phyloP scores from a whole-genome alignment of 1,140 invertebrate species.

The Onthophagus taurus region DNA sequence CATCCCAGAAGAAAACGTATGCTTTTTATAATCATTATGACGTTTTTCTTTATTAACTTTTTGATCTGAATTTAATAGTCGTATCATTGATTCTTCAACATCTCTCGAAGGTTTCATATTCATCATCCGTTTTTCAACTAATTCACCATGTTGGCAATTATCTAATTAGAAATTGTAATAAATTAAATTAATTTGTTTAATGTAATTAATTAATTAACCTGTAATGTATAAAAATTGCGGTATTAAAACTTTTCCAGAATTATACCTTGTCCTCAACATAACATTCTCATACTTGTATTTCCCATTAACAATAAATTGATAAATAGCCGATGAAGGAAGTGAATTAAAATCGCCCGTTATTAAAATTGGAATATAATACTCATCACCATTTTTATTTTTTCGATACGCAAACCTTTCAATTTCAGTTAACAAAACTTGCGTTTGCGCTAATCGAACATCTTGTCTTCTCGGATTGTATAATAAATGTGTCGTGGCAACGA shows the following conservation, averaged over 20 bases:
- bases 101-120: conserved; percentile 17
- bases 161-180: conserved; percentile 32
- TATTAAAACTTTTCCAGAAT: conserved; percentile 37
- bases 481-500: conserved; percentile 89
- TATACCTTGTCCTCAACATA: conserved; percentile 21
- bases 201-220: conserved; percentile 18
- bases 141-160: conserved; percentile 53
- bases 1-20: conserved; percentile 39
- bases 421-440: conserved; percentile 69
- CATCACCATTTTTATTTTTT: not conserved
- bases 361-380: conserved; percentile 62
- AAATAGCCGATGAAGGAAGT: conserved; percentile 57
- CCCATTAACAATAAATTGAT: conserved; percentile 62
- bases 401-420: conserved; percentile 65
- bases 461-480: conserved; percentile 82
- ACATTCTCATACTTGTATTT: conserved; percentile 48
- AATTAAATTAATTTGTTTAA: conserved; percentile 2
- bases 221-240: conserved; percentile 47
- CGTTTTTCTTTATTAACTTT: conserved; percentile 6
- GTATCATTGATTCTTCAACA: conserved; percentile 23
- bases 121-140: conserved; percentile 36
- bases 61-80: conserved; percentile 12
- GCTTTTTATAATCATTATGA: conserved; percentile 6
- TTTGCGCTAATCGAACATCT: conserved; percentile 82
- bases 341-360: conserved; percentile 88